Evolutionary conservation across 2,113 vertebrate genomes (phyloP).

Genomic region (Piprites chloris): DNA sequence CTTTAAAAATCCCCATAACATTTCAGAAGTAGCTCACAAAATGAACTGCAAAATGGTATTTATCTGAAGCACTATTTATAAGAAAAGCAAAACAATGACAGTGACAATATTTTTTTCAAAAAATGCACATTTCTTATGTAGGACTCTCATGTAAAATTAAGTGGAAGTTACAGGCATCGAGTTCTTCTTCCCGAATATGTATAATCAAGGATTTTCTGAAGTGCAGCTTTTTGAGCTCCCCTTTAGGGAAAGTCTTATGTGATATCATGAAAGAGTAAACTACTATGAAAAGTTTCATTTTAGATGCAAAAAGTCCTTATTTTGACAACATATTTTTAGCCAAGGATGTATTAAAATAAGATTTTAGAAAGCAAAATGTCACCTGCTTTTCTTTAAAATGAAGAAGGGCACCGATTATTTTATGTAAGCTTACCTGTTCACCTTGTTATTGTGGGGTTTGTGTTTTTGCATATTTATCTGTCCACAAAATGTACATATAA

Average conservation of each 20-base stretch:
- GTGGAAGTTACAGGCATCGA: slow-evolving; percentile 41
- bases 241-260: background rate
- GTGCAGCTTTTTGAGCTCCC: background rate
- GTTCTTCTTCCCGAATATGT: background rate
- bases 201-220: slow-evolving; percentile 27
- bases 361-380: background rate
- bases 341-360: background rate
- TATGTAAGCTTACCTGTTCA: background rate
- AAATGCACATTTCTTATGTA: slow-evolving; percentile 46
- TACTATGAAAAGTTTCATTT: background rate
- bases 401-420: background rate
- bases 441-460: background rate
- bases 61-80: slow-evolving; percentile 41
- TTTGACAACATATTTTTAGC: slow-evolving; percentile 26
- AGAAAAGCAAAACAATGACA: slow-evolving; percentile 62
- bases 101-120: slow-evolving; percentile 19
- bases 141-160: slow-evolving; percentile 50
- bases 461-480: slow-evolving; percentile 7
- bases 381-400: background rate
- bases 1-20: slow-evolving; percentile 16
- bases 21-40: slow-evolving; percentile 51
- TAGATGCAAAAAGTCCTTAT: background rate
- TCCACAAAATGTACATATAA: background rate
- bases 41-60: slow-evolving; percentile 44
- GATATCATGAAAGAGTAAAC: background rate